A percentile compares a stretch with the other conserved stretches of the same genome.
Conservation (phyloP, 2,888 invertebrate species). For the Cepaea hortensis region DNA sequence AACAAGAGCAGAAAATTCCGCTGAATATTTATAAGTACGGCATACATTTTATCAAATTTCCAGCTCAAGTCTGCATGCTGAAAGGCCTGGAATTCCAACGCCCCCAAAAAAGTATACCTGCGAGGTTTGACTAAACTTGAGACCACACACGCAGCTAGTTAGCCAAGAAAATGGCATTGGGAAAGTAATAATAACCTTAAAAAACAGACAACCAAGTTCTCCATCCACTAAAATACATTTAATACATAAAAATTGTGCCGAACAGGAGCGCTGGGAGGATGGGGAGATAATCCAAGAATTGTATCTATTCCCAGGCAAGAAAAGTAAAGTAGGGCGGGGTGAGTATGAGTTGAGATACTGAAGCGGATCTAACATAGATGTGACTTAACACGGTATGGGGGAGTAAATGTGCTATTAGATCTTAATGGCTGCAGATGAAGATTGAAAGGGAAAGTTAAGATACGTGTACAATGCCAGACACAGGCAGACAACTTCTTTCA, state of each 20-base stretch:
- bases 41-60: constrained; percentile 53
- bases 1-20: neutral
- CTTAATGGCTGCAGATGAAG: too few species aligned
- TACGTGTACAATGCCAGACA: neutral
- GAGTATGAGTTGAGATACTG: neutral
- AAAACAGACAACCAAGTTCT: neutral
- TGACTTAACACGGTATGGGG: neutral
- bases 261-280: neutral
- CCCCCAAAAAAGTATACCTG: neutral
- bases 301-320: neutral
- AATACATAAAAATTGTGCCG: neutral
- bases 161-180: constrained; percentile 14
- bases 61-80: neutral
- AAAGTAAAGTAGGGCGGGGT: constrained; percentile 1
- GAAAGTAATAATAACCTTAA: constrained; percentile 25
- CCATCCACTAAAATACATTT: constrained; percentile 10
- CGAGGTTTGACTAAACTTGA: constrained; percentile 20
- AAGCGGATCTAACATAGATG: neutral
- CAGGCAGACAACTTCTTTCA: too few species aligned
- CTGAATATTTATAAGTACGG: constrained; percentile 48
- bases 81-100: constrained; percentile 35
- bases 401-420: neutral
- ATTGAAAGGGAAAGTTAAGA: neutral
- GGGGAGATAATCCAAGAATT: neutral
- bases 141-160: constrained; percentile 30